Conservation (phyloP, 2,113 vertebrate genomes). For the Peromyscus californicus region DNA sequence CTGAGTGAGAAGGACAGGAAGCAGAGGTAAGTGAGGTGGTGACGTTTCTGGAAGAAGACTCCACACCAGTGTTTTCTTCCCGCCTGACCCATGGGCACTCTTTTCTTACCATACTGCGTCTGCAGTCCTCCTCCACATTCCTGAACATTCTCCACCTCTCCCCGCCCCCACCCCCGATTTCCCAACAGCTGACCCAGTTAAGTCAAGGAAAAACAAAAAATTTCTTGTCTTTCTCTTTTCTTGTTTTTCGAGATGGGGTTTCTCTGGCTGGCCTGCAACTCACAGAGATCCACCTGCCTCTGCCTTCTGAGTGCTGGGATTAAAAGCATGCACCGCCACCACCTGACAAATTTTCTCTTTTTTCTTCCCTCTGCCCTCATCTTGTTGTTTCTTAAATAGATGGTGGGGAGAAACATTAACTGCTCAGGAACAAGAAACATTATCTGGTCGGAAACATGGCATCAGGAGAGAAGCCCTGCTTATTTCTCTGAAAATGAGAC, state of each 20-base stretch:
- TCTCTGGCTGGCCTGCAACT: not conserved
- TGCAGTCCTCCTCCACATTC: not conserved
- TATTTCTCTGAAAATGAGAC: not conserved
- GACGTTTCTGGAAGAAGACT: rapidly evolving
- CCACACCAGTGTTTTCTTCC: rapidly evolving
- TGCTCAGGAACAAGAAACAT: not conserved
- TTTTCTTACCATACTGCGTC: rapidly evolving
- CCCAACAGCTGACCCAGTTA: not conserved
- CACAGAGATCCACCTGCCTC: not conserved
- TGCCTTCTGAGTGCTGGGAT: not conserved
- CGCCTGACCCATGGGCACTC: rapidly evolving
- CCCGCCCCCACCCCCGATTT: not conserved
- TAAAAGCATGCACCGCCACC: not conserved
- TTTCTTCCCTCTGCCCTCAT: not conserved
- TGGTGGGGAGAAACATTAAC: not conserved
- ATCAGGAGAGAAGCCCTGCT: not conserved
- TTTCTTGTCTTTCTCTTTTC: not conserved
- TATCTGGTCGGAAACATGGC: rapidly evolving
- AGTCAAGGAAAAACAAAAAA: not conserved
- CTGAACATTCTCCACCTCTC: not conserved
- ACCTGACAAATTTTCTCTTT: not conserved
- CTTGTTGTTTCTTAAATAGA: not conserved
- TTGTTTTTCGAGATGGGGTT: not conserved
- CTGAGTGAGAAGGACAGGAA: too few species aligned
- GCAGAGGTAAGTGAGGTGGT: not conserved